Percentiles rank a stretch among this genome's conserved stretches.
Conservation (phyloP, 2,888 invertebrate species). For the Stenodera caucasica region DNA sequence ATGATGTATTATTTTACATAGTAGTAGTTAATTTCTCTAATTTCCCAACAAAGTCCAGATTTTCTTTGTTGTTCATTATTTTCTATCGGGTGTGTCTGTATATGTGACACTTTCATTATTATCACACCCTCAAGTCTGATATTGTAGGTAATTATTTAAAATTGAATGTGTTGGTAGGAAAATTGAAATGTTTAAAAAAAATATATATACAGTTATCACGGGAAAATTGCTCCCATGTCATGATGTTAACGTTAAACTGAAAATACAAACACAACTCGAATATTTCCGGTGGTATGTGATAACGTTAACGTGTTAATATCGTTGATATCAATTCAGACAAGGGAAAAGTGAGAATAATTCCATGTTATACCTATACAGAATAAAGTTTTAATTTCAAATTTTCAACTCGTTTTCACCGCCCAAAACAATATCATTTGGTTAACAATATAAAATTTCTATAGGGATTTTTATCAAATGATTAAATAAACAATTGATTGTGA, state of each 20-base stretch:
- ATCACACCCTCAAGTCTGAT: not conserved
- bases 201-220: not conserved
- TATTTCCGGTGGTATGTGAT: constrained; percentile 1
- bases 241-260: not conserved
- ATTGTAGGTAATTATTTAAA: constrained; percentile 1
- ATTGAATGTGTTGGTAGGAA: not conserved
- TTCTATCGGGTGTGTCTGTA: not conserved
- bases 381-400: not conserved
- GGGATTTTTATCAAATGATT: no score
- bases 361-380: not conserved
- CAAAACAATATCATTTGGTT: constrained; percentile 4
- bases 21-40: not conserved
- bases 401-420: no score
- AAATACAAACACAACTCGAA: not conserved
- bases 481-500: constrained; percentile 17
- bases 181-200: not conserved
- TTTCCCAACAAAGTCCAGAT: not conserved
- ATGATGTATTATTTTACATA: not conserved
- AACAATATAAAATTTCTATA: not conserved
- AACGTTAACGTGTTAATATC: constrained; percentile 8
- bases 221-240: constrained; percentile 4
- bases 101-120: not conserved
- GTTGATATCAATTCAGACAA: constrained; percentile 1
- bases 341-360: not conserved
- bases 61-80: not conserved